Evolutionary conservation across 2,113 vertebrate genomes (phyloP), one percentile per base, ranked within the genome.

Genomic region (Donacobius atricapilla): DNA sequence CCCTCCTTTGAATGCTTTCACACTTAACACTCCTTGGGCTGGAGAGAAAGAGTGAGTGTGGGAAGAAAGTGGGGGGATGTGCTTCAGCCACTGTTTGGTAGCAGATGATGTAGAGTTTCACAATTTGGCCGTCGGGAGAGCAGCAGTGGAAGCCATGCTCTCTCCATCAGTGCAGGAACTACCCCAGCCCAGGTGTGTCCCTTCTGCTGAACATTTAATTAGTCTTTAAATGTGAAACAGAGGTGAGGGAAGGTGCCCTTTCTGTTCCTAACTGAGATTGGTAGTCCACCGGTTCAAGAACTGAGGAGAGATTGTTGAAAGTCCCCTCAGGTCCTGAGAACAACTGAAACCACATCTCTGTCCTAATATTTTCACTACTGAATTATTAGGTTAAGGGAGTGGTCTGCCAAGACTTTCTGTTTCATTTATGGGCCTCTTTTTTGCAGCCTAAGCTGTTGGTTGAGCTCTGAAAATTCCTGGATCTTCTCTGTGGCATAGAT

Each of bases 81-180:
- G 13, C 22, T 80, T 5, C 88, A 76, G 39, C 13, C 57, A 7
- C 71, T 16, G 0, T 57, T 64, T 61, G n/a, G 7, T 75, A 44
- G 9, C 23, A 53, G 47, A 20, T 7, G 10, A 9, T 4, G 2
- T 13, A 8, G 51, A n/a, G 8, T 80, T 91, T 75, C 51, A 23
- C 33, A 30, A 2, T 56, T n/a, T 16, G 24, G 9, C 39, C 35
- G 19, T 50, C 0, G 0, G 53, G 31, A 87, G 61, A 66, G 80
- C 61, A 63, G 71, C 37, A 44, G 25, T 77, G 13, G 40, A 60
- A 73, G 21, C 25, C 44, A 53, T 19, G 2, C 69, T 39, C 15
- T 75, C 22, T 42, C 13, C 27, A 17, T 60, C 23, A 3, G 0
- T 73, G 18, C 37, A 54, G 35, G 42, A 69, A 42, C 33, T 60